Conservation (phyloP, 2,797 vertebrate species). For the Acanthurus lineatus region DNA sequence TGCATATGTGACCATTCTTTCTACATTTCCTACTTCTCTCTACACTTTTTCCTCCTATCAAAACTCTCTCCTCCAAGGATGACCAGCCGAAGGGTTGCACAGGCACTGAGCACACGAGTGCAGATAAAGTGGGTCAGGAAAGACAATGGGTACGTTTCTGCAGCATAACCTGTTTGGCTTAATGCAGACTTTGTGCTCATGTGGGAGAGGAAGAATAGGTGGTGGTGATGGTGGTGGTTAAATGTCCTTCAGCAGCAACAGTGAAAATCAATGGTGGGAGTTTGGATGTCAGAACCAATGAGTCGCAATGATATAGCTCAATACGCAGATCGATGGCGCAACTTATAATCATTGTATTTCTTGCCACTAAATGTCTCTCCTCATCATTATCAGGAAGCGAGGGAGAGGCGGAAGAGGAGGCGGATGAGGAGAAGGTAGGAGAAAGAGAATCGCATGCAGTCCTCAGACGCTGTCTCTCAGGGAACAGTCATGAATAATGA, state of each 20-base stretch:
- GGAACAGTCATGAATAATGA: constrained; percentile 54
- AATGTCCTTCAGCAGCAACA: constrained; percentile 67
- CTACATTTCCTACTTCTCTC: constrained; percentile 2
- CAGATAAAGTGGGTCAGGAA: constrained; percentile 65
- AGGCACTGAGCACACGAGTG: constrained; percentile 44
- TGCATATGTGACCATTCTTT: constrained; percentile 2
- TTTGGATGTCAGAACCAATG: constrained; percentile 73
- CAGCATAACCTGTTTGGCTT: constrained; percentile 59
- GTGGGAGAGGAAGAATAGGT: not conserved
- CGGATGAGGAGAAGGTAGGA: constrained; percentile 26
- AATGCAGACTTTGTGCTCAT: constrained; percentile 27
- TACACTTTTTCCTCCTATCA: constrained; percentile 12
- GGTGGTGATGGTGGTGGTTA: constrained; percentile 10
- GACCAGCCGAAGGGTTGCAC: constrained; percentile 41
- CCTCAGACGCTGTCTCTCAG: constrained; percentile 25
- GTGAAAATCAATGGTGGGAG: constrained; percentile 75
- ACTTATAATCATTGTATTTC: constrained; percentile 77
- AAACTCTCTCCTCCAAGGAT: constrained; percentile 30
- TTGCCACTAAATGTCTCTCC: constrained; percentile 63
- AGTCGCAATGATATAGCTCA: constrained; percentile 66
- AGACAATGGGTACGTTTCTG: constrained; percentile 61
- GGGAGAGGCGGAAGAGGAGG: constrained; percentile 33
- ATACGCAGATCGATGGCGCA: constrained; percentile 74
- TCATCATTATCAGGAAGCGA: constrained; percentile 63
- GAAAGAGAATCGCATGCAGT: constrained; percentile 28